Base-by-base conservation (phyloP, 2,888 invertebrate species). In the Drosophila peninsularis region DNA sequence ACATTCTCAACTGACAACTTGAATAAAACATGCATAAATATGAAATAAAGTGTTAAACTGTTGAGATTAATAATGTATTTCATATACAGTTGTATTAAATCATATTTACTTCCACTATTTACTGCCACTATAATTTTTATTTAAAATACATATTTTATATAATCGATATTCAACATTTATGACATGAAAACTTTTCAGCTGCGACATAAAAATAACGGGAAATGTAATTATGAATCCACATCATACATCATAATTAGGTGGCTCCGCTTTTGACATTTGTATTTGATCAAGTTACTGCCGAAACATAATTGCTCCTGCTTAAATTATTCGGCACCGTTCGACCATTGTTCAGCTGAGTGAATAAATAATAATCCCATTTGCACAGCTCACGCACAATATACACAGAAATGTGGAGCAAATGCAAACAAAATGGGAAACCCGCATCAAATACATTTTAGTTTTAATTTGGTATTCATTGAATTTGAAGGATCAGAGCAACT, bases 391-490 rank as follows among this genome's bases (percentile, higher is more conserved):
- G 32, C 30, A 7, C 47, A 19, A 47, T 47, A 32, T 19, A 32
- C 7, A 30, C 44, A n/a, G 14, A 24, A 44, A 9, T 24, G 9
- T 24, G 14, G 21, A 13, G 13, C n/a, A 53, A 47, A 56, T 36
- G 27, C 56, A 71, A 76, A 62, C 27, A 37, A 44, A 62, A 52
- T 44, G 10, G 14, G 34, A 65, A 66, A 37, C 61, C 64, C 68
- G 64, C 78, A 83, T 73, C 56, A 75, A 80, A 73, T 62, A 57
- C 54, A 70, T 74, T 82, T 71, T 36, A 60, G 61, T 70, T 64
- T 66, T 65, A 73, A 80, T 76, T 70, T 75, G 49, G 44, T 63
- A 62, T 76, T 71, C 86, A 70, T 80, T 76, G 73, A 80, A 62
- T 80, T 70, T 55, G 21, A 70, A 72, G 63, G 54, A 57, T 53